phyloP scores from a whole-genome alignment of 2,113 vertebrate genomes.

The Scartelaos histophorus region DNA sequence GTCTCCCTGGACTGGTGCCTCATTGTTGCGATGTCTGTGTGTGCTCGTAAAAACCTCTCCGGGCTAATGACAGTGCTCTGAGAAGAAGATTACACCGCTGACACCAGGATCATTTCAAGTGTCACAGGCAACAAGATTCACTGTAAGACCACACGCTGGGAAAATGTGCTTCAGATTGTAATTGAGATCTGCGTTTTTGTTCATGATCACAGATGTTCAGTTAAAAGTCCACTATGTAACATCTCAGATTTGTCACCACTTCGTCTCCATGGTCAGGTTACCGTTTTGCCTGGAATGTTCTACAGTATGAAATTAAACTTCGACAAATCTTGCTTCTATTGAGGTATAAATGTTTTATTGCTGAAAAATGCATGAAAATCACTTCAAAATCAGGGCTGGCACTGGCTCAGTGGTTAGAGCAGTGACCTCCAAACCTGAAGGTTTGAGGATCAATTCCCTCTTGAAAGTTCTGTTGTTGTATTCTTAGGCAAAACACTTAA shows the following conservation, averaged over 20 bases:
- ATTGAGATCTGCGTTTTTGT: neutral
- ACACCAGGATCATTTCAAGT: slow-evolving; percentile 46
- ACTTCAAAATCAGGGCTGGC: too few species aligned
- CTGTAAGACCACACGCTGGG: slow-evolving; percentile 19
- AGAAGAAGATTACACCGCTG: slow-evolving; percentile 49
- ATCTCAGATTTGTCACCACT: neutral
- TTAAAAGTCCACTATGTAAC: neutral
- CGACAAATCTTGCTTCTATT: too few species aligned
- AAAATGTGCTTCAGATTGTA: neutral
- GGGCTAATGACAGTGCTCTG: slow-evolving; percentile 48
- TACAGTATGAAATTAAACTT: neutral
- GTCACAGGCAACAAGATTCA: slow-evolving; percentile 37
- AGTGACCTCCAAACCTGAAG: too few species aligned
- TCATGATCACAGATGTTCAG: neutral
- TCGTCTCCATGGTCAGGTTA: too few species aligned
- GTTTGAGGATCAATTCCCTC: too few species aligned
- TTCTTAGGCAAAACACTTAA: too few species aligned
- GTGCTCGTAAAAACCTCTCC: slow-evolving; percentile 1
- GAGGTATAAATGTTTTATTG: neutral
- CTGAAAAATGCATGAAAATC: too few species aligned
- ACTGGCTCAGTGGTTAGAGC: too few species aligned
- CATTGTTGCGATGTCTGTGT: neutral
- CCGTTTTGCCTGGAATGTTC: neutral
- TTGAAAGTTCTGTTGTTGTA: too few species aligned
- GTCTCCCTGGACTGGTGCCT: slow-evolving; percentile 2